Evolutionary conservation across 2,113 vertebrate genomes (phyloP), one percentile per base, ranked within the genome.

Genomic region (Kryptolebias marmoratus): DNA sequence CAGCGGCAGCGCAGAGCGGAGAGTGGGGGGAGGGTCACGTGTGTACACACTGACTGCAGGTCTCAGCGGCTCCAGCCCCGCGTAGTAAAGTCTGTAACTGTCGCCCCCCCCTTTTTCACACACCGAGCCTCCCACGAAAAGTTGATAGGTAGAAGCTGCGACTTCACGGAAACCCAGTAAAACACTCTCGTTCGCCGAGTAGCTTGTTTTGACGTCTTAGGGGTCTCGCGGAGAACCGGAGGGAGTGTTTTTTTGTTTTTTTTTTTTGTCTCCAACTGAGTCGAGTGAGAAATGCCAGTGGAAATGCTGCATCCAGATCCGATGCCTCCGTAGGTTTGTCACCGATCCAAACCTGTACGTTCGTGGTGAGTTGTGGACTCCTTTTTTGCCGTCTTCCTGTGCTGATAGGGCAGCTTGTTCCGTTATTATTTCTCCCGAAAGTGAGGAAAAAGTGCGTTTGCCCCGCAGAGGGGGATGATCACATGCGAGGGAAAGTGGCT

Each of bases 1-100:
- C 44, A 48, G 70, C 50, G 22, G 14, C 44, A 47, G 39, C 22
- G 6, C 63, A 39, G 69, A 15, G 75, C 44, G 69, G 54, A 80
- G 85, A 44, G 84, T 90, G 90, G 92, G 93, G 92, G 93, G 93
- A 92, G 92, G 93, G 92, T 92, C 92, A 94, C 93, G 92, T 93
- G 93, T 94, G 93, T 94, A 93, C 90, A 94, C 93, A 94, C 71
- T 71, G 89, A 94, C 71, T 71, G 89, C 71, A 48, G 87, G 68
- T 84, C 83, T 80, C 85, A 76, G 88, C 76, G 73, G 84, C 88
- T 88, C 85, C 75, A 70, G 82, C 80, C 75, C 39, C 5, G 39
- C 10, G 90, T 93, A 91, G 93, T 93, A 93, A 87, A 90, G 81
- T 85, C 75, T 69, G 73, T 57, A 56, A 31, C 73, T 87, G 88